Conservation (phyloP, 2,113 vertebrate genomes). For the Sinocyclocheilus anophthalmus region DNA sequence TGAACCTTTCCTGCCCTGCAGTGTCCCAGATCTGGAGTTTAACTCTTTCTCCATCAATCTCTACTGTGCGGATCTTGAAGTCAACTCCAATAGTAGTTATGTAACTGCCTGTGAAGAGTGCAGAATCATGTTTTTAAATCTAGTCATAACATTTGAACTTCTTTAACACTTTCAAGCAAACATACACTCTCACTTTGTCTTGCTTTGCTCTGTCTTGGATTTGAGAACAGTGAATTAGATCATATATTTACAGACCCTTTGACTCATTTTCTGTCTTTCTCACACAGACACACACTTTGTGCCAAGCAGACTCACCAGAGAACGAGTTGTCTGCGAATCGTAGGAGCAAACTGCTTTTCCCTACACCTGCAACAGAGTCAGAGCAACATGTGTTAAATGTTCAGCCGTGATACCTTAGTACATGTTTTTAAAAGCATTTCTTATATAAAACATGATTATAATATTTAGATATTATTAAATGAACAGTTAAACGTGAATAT, state of each 20-base stretch:
- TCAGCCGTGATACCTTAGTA: neutral
- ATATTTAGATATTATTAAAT: neutral
- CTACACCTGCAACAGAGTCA: conserved; percentile 75
- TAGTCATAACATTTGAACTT: neutral
- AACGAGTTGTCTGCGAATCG: conserved; percentile 86
- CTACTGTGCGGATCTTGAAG: conserved; percentile 83
- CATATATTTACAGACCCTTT: neutral
- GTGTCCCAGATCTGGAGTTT: conserved; percentile 88
- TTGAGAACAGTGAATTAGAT: conserved; percentile 8
- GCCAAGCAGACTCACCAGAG: conserved; percentile 74
- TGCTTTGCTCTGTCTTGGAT: neutral
- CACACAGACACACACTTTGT: neutral
- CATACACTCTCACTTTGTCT: conserved; percentile 1
- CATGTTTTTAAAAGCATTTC: neutral
- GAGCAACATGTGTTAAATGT: neutral
- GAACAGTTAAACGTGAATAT: neutral
- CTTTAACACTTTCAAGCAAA: neutral
- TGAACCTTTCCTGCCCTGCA: conserved; percentile 81
- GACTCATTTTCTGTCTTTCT: neutral
- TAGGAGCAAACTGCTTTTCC: conserved; percentile 84
- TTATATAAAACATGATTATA: neutral
- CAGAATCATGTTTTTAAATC: neutral
- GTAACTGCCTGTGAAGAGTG: conserved; percentile 75
- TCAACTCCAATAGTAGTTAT: conserved; percentile 86
- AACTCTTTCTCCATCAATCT: conserved; percentile 80